Conservation (phyloP, 1,140 invertebrate genomes). For the Drosophila nebulosa region DNA sequence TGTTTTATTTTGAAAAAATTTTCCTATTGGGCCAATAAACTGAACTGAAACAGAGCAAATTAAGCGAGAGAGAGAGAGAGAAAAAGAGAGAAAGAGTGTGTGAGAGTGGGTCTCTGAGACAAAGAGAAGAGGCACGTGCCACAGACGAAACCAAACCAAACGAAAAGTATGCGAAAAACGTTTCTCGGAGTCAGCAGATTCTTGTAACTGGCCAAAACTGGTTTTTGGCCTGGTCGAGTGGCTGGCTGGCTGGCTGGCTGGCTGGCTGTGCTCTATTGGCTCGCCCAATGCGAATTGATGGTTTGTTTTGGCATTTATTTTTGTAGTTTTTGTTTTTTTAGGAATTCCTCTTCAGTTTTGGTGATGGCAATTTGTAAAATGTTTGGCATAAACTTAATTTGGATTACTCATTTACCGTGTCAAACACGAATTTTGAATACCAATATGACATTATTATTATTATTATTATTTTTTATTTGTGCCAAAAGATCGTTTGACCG, state of each 20-base stretch:
- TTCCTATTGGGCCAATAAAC: conserved; percentile 31
- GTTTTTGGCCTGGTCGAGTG: conserved; percentile 30
- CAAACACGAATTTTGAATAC: background rate
- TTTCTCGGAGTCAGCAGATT: conserved; percentile 17
- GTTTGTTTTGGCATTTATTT: conserved; percentile 44
- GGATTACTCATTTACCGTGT: conserved; percentile 14
- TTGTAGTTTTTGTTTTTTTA: conserved; percentile 12
- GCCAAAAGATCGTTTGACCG: conserved; percentile 42
- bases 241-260: background rate
- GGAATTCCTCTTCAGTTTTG: background rate
- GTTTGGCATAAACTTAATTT: background rate
- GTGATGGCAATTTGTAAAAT: conserved; percentile 32
- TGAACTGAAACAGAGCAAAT: background rate
- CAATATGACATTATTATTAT: conserved; percentile 26
- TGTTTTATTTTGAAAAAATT: conserved; percentile 36
- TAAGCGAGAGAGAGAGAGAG: background rate
- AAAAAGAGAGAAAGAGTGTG: conserved; percentile 17
- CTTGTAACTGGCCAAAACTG: conserved; percentile 64
- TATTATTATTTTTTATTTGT: background rate
- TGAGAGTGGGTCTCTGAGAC: background rate
- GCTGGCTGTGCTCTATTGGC: conserved; percentile 19
- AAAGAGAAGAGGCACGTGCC: conserved; percentile 19
- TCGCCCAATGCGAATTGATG: background rate
- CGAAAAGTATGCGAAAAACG: conserved; percentile 55
- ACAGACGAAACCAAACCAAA: background rate